These are phyloP conservation scores for Odontomyia ornata DNA, from an alignment of 2,888 invertebrate species.

Conservation along the genomic window DNA sequence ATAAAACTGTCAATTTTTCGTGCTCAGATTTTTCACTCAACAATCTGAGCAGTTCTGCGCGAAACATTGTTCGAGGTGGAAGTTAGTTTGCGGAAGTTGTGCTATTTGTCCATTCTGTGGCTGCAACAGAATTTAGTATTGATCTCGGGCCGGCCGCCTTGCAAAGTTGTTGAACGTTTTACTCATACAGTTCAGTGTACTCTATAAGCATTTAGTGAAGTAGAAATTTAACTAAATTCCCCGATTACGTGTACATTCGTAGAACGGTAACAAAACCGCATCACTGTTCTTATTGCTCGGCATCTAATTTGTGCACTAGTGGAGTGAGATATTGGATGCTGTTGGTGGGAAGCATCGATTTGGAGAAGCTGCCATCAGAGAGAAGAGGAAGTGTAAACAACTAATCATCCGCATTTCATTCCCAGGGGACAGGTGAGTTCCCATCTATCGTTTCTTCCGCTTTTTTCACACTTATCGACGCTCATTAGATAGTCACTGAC, in stretches of 20 bases:
- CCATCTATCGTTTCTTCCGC: background rate
- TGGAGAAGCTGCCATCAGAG: constrained; percentile 10
- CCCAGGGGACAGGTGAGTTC: background rate
- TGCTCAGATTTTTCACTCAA: background rate
- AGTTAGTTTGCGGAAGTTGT: background rate
- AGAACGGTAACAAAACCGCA: background rate
- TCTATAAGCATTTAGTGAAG: no score
- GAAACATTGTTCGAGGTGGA: background rate
- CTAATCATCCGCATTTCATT: background rate
- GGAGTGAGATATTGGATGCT: constrained; percentile 38
- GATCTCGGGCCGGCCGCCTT: background rate
- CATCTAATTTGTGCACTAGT: constrained; percentile 5
- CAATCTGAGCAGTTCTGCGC: constrained; percentile 33
- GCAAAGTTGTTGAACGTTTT: background rate
- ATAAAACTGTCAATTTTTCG: constrained; percentile 10
- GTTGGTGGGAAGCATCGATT: constrained; percentile 34
- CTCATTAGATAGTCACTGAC: background rate
- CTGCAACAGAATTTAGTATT: background rate
- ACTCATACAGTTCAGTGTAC: no score
- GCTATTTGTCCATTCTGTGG: no score
- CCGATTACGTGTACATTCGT: background rate
- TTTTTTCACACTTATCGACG: no score
- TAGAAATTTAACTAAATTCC: no score
- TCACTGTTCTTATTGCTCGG: background rate
- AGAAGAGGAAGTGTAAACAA: background rate